Conservation (phyloP, 2,113 vertebrate genomes). For the Cacatua alba region DNA sequence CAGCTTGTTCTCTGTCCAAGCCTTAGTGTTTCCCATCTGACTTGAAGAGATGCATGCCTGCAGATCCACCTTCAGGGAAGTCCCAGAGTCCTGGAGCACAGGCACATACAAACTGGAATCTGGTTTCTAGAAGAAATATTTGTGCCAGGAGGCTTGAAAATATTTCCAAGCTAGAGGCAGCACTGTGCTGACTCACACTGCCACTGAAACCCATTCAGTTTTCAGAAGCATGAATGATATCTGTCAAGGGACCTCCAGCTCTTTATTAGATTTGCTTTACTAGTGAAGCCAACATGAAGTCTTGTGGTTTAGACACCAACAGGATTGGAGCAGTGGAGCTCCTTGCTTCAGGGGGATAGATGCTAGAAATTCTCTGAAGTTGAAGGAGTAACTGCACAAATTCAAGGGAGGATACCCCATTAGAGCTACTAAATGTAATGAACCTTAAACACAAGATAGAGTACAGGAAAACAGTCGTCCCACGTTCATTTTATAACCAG, state of each 20-base stretch:
- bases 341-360: neutral
- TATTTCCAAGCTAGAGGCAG: conserved; percentile 25
- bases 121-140: neutral
- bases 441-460: neutral
- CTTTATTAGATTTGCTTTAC: neutral
- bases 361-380: neutral
- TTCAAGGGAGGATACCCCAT: neutral
- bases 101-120: neutral
- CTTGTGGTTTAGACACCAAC: neutral
- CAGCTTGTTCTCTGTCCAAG: neutral
- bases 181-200: conserved; percentile 4
- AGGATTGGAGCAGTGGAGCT: neutral
- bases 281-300: neutral
- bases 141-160: conserved; percentile 10
- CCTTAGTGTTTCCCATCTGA: neutral
- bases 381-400: neutral
- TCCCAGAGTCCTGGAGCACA: neutral
- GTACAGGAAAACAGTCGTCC: rapidly evolving
- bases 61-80: neutral
- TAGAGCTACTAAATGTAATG: neutral
- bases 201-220: conserved; percentile 17
- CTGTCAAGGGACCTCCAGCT: neutral
- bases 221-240: conserved; percentile 6
- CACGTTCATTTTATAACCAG: neutral
- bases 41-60: neutral